Evolutionary conservation across 35 echinoderm and acorn worm species (phyloP).

Genomic region (Heliocidaris erythrogramma): DNA sequence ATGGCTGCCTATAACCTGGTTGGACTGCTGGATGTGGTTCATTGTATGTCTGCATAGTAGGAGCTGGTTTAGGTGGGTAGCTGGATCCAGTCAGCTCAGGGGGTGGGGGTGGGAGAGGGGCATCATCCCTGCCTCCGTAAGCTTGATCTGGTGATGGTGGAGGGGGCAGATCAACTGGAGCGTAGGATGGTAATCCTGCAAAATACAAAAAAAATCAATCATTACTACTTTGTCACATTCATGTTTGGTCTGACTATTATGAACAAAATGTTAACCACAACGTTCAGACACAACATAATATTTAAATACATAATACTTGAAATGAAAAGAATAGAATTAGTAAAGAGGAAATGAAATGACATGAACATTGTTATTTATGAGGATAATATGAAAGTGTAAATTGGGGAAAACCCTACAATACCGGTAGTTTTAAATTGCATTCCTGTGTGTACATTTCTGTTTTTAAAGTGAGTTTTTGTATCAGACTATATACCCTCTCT

Average conservation of each 20-base stretch:
- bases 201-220: neutral
- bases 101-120: slow-evolving; percentile 57
- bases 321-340: too few relatives aligned
- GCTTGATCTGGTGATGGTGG: slow-evolving; percentile 6
- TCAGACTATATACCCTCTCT: too few relatives aligned
- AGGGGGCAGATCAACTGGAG: slow-evolving; percentile 21
- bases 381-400: too few relatives aligned
- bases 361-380: too few relatives aligned
- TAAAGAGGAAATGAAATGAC: too few relatives aligned
- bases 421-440: too few relatives aligned
- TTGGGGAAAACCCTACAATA: too few relatives aligned
- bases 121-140: neutral
- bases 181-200: neutral
- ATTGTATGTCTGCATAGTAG: slow-evolving; percentile 80
- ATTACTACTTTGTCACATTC: neutral
- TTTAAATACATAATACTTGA: too few relatives aligned
- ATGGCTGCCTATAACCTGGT: slow-evolving; percentile 48
- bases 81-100: slow-evolving; percentile 64
- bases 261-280: neutral
- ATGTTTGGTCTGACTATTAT: neutral
- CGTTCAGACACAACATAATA: neutral
- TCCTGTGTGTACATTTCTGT: too few relatives aligned
- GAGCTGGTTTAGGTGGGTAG: slow-evolving; percentile 60
- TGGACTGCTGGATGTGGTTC: slow-evolving; percentile 76
- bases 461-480: too few relatives aligned